These are phyloP conservation scores for Erebia ligea DNA, from an alignment of 2,888 invertebrate species.

Conservation along the genomic window DNA sequence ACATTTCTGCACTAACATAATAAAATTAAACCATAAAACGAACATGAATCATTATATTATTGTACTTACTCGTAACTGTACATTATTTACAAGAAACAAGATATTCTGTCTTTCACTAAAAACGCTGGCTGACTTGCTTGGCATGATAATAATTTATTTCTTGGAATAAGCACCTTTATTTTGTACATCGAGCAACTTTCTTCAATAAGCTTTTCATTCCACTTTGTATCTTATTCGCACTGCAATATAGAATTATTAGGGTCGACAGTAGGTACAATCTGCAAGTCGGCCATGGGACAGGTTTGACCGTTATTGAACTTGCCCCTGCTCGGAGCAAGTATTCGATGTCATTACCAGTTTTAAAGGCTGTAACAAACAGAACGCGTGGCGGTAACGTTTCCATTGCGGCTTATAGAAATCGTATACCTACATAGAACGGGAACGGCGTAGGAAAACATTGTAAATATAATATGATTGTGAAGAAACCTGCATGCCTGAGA, in stretches of 20 bases:
- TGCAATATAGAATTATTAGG: slow-evolving; percentile 7
- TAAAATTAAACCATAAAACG: too few species aligned
- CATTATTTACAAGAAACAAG: not conserved
- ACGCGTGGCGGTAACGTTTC: not conserved
- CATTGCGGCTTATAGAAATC: too few species aligned
- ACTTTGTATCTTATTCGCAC: not conserved
- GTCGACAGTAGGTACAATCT: not conserved
- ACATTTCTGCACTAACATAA: too few species aligned
- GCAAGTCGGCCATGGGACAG: slow-evolving; percentile 1
- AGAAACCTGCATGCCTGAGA: too few species aligned
- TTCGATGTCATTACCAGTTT: slow-evolving; percentile 2
- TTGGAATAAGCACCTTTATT: slow-evolving; percentile 10
- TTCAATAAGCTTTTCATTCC: not conserved
- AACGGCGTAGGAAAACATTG: too few species aligned
- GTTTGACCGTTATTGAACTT: slow-evolving; percentile 23
- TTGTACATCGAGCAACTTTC: not conserved
- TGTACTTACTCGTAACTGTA: not conserved
- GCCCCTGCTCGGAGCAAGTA: slow-evolving; percentile 9
- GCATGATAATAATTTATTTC: slow-evolving; percentile 4
- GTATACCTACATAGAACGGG: too few species aligned
- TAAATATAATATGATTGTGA: too few species aligned
- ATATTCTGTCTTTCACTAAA: not conserved
- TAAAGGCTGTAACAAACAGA: not conserved
- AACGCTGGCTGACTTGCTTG: not conserved
- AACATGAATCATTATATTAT: not conserved